phyloP scores from a whole-genome alignment of 2,888 invertebrate genomes.

The Eupithecia tripunctaria region DNA sequence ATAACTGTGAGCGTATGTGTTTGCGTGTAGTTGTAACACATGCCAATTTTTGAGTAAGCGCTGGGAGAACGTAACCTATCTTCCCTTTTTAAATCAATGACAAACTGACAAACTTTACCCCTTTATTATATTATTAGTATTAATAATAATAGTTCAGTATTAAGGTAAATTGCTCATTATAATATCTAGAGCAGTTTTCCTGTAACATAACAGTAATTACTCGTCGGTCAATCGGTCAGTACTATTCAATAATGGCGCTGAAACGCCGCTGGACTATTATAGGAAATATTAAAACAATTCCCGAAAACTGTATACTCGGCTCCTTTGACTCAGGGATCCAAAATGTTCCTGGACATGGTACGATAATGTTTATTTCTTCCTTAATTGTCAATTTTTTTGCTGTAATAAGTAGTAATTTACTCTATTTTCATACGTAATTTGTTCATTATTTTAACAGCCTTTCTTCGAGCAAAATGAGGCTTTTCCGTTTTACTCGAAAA shows the following conservation, averaged over 20 bases:
- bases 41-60: no score
- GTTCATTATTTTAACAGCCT: no score
- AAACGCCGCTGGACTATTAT: conserved; percentile 22
- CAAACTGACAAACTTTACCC: background rate
- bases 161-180: background rate
- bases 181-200: conserved; percentile 17
- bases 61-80: no score
- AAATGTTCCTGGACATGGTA: conserved; percentile 19
- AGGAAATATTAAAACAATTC: conserved; percentile 18
- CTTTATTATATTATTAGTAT: background rate
- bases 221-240: conserved; percentile 6
- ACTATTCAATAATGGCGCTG: conserved; percentile 8
- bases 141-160: background rate
- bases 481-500: no score
- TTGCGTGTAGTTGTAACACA: no score
- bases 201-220: conserved; percentile 6
- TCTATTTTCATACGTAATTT: no score
- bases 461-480: no score
- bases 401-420: no score
- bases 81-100: no score
- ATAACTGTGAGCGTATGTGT: no score
- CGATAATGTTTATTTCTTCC: background rate
- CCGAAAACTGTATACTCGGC: background rate
- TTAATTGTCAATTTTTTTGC: background rate
- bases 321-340: background rate